Conservation (phyloP, 2,888 invertebrate genomes). For the Sesamia inferens region DNA sequence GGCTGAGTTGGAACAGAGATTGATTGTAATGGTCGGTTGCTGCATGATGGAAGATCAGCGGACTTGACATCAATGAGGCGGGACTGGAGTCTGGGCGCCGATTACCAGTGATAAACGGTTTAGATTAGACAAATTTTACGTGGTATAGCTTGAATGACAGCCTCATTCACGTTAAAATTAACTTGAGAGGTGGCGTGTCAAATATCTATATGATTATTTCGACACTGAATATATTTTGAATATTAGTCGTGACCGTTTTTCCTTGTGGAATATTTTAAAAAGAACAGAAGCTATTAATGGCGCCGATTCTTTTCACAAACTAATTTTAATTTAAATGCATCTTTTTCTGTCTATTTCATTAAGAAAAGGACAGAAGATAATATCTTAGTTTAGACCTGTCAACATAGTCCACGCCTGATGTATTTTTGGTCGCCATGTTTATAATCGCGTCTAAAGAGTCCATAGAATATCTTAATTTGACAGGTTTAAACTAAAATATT, state of each 20-base stretch:
- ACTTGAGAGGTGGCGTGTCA: constrained; percentile 36
- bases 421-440: no score
- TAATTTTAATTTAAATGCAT: no score
- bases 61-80: constrained; percentile 65
- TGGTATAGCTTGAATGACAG: background rate
- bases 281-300: no score
- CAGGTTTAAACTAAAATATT: no score
- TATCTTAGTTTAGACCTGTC: no score
- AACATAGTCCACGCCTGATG: no score
- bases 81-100: constrained; percentile 44
- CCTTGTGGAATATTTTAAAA: no score
- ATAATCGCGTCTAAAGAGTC: no score
- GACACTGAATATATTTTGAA: constrained; percentile 14
- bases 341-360: no score
- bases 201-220: constrained; percentile 31
- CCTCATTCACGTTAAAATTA: constrained; percentile 25
- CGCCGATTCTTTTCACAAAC: no score
- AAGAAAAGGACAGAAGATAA: no score
- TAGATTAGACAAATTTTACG: constrained; percentile 52
- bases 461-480: no score
- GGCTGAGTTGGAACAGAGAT: constrained; percentile 66
- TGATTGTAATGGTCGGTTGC: constrained; percentile 67
- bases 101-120: constrained; percentile 50
- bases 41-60: constrained; percentile 55
- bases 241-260: constrained; percentile 1